These are phyloP conservation scores for Microctonus hyperodae DNA, from an alignment of 2,888 invertebrate genomes.

Conservation along the genomic window DNA sequence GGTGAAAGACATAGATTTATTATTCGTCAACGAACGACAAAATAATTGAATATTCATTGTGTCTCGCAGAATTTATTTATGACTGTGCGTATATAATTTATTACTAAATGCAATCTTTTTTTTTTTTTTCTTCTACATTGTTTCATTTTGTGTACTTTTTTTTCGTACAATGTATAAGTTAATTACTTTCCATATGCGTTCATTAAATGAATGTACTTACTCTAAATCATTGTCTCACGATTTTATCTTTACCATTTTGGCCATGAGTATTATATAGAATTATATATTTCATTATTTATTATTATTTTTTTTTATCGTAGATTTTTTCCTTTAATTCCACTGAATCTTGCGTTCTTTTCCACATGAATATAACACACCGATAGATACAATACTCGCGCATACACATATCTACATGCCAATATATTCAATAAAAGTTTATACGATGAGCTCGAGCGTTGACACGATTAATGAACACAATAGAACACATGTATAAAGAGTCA, in stretches of 20 bases:
- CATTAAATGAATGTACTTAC: too few species aligned
- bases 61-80: constrained; percentile 2
- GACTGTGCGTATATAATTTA: constrained; percentile 3
- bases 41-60: constrained; percentile 6
- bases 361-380: too few species aligned
- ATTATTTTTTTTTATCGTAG: too few species aligned
- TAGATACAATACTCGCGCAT: not conserved
- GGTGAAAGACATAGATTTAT: constrained; percentile 2
- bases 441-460: constrained; percentile 18
- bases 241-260: not conserved
- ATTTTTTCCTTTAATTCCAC: too few species aligned
- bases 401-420: not conserved
- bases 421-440: too few species aligned
- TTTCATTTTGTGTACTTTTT: too few species aligned
- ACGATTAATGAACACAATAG: constrained; percentile 36
- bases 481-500: constrained; percentile 27
- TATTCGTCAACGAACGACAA: constrained; percentile 6
- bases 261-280: too few species aligned
- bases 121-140: not conserved
- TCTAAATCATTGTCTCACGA: constrained; percentile 13
- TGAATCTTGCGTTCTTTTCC: too few species aligned
- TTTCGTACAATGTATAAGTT: not conserved
- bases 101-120: not conserved
- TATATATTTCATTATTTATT: too few species aligned
- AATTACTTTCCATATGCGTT: not conserved